Evolutionary conservation across 2,113 vertebrate species (phyloP), one percentile per base, ranked within the genome.

Genomic region (Ophthalmolycus amberensis): DNA sequence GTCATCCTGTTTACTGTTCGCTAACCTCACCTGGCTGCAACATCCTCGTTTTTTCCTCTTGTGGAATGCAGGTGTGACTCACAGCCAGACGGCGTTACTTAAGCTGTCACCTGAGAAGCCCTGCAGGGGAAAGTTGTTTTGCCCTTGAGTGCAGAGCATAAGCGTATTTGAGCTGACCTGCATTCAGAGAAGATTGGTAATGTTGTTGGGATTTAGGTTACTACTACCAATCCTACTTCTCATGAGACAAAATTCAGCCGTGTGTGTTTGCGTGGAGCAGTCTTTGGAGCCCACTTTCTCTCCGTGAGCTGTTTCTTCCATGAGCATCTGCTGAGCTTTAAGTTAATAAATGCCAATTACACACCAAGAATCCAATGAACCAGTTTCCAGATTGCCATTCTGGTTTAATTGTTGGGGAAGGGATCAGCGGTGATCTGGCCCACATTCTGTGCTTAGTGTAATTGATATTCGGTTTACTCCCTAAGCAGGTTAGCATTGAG

Each of bases 401-500:
- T 69, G 58, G 37, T 68, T 80, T 86, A 40, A 88, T 79, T 89
- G 72, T 83, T 80, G 70, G 63, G 66, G 62, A 59, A 79, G 32
- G 77, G 85, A 84, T 90, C 88, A 80, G 83, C 50, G 29, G 63
- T 50, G 84, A 42, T 91, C 78, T 87, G 87, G 69, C 80, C 85
- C 82, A 91, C 87, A 90, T 92, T 89, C 79, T 76, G 62, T 58
- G 68, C 92, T 89, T 70, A 27, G 83, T 84, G 85, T 91, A 94
- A 94, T 91, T 89, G 92, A 92, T 93, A 91, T 93, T 89, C 83
- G 77, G 79, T 86, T 92, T 85, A 77, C 77, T 75, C 48, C 63
- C 83, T 93, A 94, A 94, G 85, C 77, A 94, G 92, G 86, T 93
- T 91, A 89, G 90, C 82, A 46, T 75, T 71, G 64, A 77, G 85